Base-by-base conservation (phyloP, 2,888 invertebrate genomes). In the Drosophila lutescens region DNA sequence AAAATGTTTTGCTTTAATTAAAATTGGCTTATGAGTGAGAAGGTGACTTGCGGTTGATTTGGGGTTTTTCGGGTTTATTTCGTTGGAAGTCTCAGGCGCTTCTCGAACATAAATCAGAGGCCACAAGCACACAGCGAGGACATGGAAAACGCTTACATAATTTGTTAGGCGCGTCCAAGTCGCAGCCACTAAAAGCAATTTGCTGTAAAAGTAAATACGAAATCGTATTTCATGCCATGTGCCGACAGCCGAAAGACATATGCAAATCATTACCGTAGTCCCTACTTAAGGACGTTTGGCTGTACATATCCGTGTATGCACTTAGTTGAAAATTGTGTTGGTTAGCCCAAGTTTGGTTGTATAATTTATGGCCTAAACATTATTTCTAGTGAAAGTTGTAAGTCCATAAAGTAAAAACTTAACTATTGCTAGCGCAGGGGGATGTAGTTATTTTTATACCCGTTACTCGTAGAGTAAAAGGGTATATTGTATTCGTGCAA, bases 181-280 rank as follows among this genome's bases (percentile, higher is more conserved):
- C 51, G 59, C 43, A 63, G 76, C 72, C 54, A 50, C 61, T 86
- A 73, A 86, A 83, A 80, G 86, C 80, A 74, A 80, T 77, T 80
- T 76, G 56, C 58, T 84, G 86, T 84, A 50, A 61, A 85, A 78
- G 80, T 74, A 88, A 83, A 88, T 80, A 71, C 58, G 26, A 74
- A 80, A 77, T 82, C 75, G 73, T 82, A 84, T 86, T 82, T 88
- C 74, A 82, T 74, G 73, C 73, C 74, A 51, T 34, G 47, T 32
- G 41, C 46, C 59, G 57, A 58, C 67, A 78, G 50, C 46, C 54
- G 30, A 74, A 34, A 68, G 55, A 74, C 74, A 74, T 70, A 85
- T 81, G 77, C 54, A 69, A 71, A 77, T 83, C 59, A 72, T 73
- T 63, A 53, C 44, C n/a, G 34, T 44, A 38, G 41, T 62, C 50